phyloP scores from a whole-genome alignment of 2,113 vertebrate genomes.

The Phyllostomus discolor region DNA sequence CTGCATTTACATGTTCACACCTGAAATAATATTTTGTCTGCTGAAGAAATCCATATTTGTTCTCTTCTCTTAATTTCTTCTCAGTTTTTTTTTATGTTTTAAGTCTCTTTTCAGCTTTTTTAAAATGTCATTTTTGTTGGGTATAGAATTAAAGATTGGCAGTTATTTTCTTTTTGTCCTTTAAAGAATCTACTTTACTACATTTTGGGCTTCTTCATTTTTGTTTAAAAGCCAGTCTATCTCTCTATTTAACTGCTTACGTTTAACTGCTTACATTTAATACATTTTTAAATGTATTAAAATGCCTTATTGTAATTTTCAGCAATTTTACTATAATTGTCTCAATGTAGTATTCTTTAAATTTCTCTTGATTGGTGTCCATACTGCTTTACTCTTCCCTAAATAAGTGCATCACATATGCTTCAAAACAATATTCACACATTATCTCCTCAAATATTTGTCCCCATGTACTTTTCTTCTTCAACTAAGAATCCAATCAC shows the following conservation, averaged over 20 bases:
- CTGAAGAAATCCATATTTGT: not conserved
- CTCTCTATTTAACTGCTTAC: rapidly evolving
- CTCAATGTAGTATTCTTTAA: not conserved
- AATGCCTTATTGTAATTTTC: not conserved
- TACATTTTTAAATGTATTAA: no score
- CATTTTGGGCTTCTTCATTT: not conserved
- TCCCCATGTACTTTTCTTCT: not conserved
- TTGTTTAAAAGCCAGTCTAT: not conserved
- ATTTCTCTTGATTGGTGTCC: not conserved
- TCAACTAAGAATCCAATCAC: not conserved
- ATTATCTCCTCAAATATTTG: not conserved
- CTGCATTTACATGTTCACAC: not conserved
- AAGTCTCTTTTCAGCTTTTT: not conserved
- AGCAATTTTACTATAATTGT: not conserved
- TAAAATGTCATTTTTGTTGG: not conserved
- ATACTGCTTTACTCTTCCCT: not conserved
- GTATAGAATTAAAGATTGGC: not conserved
- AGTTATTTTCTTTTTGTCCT: not conserved
- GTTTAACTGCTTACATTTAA: no score
- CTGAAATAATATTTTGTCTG: not conserved
- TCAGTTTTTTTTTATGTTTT: not conserved
- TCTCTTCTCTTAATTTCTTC: not conserved
- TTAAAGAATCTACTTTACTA: not conserved
- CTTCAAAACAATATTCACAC: not conserved
- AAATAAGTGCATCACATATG: not conserved